These are phyloP conservation scores for Probosciger aterrimus DNA, from an alignment of 2,113 vertebrate species.

Conservation along the genomic window DNA sequence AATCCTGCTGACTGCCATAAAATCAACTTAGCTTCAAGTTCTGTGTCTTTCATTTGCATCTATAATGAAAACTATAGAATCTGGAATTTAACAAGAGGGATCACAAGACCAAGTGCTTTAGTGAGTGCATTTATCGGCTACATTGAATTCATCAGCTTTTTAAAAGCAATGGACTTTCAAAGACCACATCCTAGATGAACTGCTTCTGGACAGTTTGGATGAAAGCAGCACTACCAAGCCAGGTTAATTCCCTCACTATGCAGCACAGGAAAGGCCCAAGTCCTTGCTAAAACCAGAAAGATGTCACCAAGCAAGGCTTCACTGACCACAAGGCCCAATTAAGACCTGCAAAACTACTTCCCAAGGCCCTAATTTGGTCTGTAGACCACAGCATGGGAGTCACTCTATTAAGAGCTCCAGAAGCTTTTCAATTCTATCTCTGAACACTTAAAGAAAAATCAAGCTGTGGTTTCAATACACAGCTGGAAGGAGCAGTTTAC, in stretches of 20 bases:
- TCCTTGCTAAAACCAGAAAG: neutral
- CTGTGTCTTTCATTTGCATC: neutral
- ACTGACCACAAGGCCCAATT: neutral
- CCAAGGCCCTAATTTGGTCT: neutral
- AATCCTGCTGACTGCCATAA: neutral
- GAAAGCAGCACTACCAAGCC: neutral
- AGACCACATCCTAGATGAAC: neutral
- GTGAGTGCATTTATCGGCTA: neutral
- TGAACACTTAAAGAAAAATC: fast-evolving
- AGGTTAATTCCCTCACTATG: neutral
- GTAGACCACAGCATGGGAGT: neutral
- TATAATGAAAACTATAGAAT: neutral
- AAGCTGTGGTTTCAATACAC: neutral
- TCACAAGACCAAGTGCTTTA: neutral
- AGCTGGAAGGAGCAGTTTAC: neutral
- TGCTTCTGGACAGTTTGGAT: neutral
- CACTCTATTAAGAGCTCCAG: neutral
- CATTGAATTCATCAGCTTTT: neutral
- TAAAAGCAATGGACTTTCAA: neutral
- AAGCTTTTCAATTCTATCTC: neutral
- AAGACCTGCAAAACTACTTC: slow-evolving; percentile 8
- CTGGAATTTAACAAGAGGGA: neutral
- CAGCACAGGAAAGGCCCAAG: neutral
- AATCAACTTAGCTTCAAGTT: neutral
- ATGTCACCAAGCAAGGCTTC: slow-evolving; percentile 1